Evolutionary conservation across 2,113 vertebrate species (phyloP).

Genomic region (Otis tarda): DNA sequence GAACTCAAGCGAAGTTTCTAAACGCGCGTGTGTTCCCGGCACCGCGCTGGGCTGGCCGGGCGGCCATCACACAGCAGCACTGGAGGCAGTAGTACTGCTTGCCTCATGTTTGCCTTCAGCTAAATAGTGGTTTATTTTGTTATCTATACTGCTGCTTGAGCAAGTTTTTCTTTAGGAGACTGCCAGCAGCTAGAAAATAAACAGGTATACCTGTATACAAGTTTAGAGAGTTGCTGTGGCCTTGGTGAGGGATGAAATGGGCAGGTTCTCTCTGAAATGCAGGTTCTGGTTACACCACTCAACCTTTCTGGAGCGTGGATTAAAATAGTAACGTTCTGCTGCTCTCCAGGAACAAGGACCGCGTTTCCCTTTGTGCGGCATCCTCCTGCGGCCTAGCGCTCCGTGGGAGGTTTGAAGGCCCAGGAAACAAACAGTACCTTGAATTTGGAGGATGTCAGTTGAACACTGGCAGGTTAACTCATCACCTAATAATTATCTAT

Average conservation of each 20-base stretch:
- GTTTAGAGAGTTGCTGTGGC: too few relatives aligned
- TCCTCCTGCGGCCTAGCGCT: too few relatives aligned
- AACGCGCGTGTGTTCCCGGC: accelerated
- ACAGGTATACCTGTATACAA: too few relatives aligned
- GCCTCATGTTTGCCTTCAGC: not conserved
- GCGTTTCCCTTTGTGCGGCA: not conserved
- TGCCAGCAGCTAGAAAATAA: not conserved
- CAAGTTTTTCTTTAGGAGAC: not conserved
- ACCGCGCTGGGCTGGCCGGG: not conserved
- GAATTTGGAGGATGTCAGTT: not conserved
- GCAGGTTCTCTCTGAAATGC: accelerated
- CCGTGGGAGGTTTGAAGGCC: not conserved
- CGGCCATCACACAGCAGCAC: accelerated
- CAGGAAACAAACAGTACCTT: accelerated
- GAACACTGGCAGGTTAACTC: not conserved
- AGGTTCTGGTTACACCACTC: not conserved
- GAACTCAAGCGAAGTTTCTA: not conserved
- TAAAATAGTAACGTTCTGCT: accelerated
- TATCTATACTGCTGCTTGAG: not conserved
- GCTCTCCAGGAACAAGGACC: not conserved
- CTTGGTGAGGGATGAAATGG: accelerated
- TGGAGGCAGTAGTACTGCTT: not conserved
- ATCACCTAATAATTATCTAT: not conserved
- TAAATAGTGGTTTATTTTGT: not conserved
- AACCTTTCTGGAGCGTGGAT: accelerated